Conservation (phyloP, 2,888 invertebrate genomes). For the Synanthedon formicaeformis region DNA sequence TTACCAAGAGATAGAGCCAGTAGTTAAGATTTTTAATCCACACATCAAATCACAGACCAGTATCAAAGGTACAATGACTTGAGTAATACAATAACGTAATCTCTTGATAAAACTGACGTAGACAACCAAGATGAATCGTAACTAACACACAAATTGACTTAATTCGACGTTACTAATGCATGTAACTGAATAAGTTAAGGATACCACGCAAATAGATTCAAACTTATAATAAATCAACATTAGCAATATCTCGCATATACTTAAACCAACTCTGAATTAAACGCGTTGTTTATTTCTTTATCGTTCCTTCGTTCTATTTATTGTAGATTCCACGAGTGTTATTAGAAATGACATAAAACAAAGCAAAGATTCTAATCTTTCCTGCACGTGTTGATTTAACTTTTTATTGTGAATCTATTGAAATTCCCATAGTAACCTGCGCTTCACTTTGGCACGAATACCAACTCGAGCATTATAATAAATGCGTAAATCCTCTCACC, state of each 20-base stretch:
- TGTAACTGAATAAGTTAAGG: not conserved
- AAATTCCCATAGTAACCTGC: constrained; percentile 33
- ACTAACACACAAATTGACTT: not conserved
- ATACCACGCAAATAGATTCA: not conserved
- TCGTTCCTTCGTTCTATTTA: constrained; percentile 36
- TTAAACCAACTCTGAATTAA: constrained; percentile 10
- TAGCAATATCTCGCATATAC: constrained; percentile 12
- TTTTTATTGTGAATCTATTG: constrained; percentile 35
- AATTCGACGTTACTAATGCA: too few species aligned
- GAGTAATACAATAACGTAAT: constrained; percentile 46
- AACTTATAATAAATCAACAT: constrained; percentile 25
- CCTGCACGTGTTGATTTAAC: constrained; percentile 39
- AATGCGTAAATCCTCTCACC: constrained; percentile 45
- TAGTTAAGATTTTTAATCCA: too few species aligned
- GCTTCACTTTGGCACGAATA: constrained; percentile 35
- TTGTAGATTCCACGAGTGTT: constrained; percentile 46
- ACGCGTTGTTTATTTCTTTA: constrained; percentile 36
- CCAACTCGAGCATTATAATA: constrained; percentile 37
- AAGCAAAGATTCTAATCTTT: constrained; percentile 26
- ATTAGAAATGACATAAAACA: constrained; percentile 14
- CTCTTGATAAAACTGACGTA: constrained; percentile 15
- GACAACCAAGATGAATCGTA: not conserved
- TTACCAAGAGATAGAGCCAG: too few species aligned
- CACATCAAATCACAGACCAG: too few species aligned
- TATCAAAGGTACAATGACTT: too few species aligned